Base-by-base conservation (phyloP, 1,140 invertebrate genomes). In the Procambarus clarkii region DNA sequence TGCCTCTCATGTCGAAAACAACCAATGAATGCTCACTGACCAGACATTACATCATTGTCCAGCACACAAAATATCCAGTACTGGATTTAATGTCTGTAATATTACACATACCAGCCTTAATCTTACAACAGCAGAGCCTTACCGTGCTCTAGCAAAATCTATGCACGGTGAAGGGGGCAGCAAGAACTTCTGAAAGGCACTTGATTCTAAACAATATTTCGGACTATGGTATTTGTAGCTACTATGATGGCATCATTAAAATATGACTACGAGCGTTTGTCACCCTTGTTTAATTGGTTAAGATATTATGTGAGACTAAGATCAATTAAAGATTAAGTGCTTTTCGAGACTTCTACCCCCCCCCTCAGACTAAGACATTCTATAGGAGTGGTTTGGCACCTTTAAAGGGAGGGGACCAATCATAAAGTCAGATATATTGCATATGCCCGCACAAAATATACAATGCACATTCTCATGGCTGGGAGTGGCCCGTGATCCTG, bases 41-140 rank as follows among this genome's bases (percentile, higher is more conserved):
- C n/a, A 34, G n/a, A 15, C n/a, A 34, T 74, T 54, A 34, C 9
- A 13, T 45, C 5, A 34, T 69, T 15, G 44, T 46, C 81, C 45
- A 83, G 24, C 45, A 11, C 34, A 34, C 24, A 13, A 46, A 34
- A 18, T 69, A 58, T 69, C 58, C 18, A 54, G 81, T 46, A 24
- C 44, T 82, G 21, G 50, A 3, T n/a, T 58, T 83, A 83, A 44
- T 24, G 45, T 83, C 81, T 83, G 69, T 54, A 64, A 78, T 84
- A 83, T 90, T 91, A 91, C 89, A 91, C 82, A 91, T 85, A 58
- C 89, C 89, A 91, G 76, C 71, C 83, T 85, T 91, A 85, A 58
- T 69, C 83, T 82, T 82, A 89, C n/a, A 18, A 21, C 34, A 44
- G 60, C 44, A 74, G 18, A 48, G 50, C 60, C 69, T 21, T 71